Evolutionary conservation across 2,113 vertebrate genomes (phyloP), one percentile per base, ranked within the genome.

Genomic region (Anolis sagrei): DNA sequence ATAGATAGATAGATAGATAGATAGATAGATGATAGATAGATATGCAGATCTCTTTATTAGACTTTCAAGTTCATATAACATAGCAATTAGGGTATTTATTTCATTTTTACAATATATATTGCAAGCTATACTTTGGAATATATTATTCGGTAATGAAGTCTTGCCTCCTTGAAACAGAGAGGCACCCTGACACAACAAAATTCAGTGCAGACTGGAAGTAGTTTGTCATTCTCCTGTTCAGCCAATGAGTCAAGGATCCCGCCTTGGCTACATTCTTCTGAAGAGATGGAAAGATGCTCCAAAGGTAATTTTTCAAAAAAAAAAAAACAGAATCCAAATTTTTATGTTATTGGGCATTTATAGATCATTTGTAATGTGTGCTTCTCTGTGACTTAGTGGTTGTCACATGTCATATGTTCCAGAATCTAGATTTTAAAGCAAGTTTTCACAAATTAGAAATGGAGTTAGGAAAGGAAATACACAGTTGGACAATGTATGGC

Each of bases 271-370:
- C 98, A 99, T 93, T 97, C 97, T 84, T 98, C 98, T 58, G 98
- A 99, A 11, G 97, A 99, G 92, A 98, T 99, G 97, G 98, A 99
- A 90, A 98, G 97, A 90, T 99, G 99, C 94, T 97, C 97, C 66
- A 97, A 97, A 98, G 99, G 99, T 99, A 93, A 70, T 76, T 70
- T 36, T 72, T 49, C 51, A 61, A 11, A 88, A 83, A 18, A 44
- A 61, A 11, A 88, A 83, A 18, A 44, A 44, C 70, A 86, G 11
- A 34, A 75, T 23, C 4, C 70, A 75, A 64, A 90, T 11, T 13
- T 27, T 64, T 62, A 34, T 68, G 58, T 83, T 85, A 49, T 27
- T 81, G 87, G 69, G 32, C 70, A 79, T 92, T 19, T 4, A 6
- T 27, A 86, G 4, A 0, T 27, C 78, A 75, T 86, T 82, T 36